These are phyloP conservation scores for Gnathonemus longibarbis DNA, from an alignment of 2,113 vertebrate species.

Conservation along the genomic window DNA sequence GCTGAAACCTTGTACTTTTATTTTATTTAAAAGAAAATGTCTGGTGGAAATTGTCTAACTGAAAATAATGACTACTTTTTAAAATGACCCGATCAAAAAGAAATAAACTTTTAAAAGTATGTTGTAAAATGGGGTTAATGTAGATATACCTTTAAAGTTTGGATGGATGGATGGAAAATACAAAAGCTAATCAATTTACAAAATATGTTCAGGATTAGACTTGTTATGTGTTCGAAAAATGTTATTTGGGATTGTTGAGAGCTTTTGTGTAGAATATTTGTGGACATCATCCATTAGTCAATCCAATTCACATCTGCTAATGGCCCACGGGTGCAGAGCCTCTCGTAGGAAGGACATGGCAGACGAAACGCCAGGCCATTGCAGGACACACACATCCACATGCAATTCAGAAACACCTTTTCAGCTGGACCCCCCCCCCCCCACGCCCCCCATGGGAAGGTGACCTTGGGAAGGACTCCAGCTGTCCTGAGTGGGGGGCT, in stretches of 20 bases:
- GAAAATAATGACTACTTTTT: background rate
- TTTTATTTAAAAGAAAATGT: background rate
- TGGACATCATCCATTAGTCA: background rate
- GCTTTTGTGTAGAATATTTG: background rate
- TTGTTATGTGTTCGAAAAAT: background rate
- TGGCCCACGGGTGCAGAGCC: background rate
- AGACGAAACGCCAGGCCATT: background rate
- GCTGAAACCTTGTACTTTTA: background rate
- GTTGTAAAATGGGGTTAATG: background rate
- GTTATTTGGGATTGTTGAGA: background rate
- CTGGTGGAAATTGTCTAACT: background rate
- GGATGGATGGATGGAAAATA: background rate
- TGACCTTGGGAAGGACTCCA: background rate
- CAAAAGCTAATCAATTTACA: background rate
- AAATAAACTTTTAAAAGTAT: background rate
- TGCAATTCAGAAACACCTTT: background rate
- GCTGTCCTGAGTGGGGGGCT: background rate
- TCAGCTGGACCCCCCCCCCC: background rate
- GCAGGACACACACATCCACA: background rate
- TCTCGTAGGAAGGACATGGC: background rate
- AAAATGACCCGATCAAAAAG: background rate
- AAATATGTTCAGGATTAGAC: background rate
- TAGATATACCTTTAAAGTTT: background rate
- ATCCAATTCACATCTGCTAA: background rate
- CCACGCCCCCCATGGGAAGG: too few species aligned